Evolutionary conservation across 2,113 vertebrate genomes (phyloP), one percentile per base, ranked within the genome.

Genomic region (Tupaia tana): DNA sequence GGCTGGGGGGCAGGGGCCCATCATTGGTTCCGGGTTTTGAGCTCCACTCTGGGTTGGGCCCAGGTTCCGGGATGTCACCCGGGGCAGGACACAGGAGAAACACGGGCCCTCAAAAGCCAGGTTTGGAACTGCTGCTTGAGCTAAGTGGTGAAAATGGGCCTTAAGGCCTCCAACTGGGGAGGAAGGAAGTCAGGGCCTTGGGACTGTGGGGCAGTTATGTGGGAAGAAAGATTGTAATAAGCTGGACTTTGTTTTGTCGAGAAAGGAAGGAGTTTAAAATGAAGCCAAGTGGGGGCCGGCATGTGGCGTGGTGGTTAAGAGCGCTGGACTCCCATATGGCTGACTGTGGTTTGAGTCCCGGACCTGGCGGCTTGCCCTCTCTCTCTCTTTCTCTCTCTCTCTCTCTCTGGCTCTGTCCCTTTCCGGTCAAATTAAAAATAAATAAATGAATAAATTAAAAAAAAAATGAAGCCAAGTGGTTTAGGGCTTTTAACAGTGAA

Each of bases 81-180:
- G 34, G 78, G 63, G 34, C 29, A 7, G 59, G 74, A 9, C 25
- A 9, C 59, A 0, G 64, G 78, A 14, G 16, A 25, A n/a, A 43
- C 43, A 43, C 5, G 9, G 27, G 18, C 12, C 9, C 69, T 20
- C 24, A 5, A 3, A n/a, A 34, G 2, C 20, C 25, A 0, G 61
- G 19, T 24, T 1, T 25, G 81, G n/a, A 14, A 14, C 56, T 11
- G 22, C 3, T 2, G 20, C 31, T 19, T 1, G 61, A 52, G 70
- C 18, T 8, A 14, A 43, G 54, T 18, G 66, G 61, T 73, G 85
- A 19, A n/a, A 25, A n/a, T 9, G 4, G 25, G 18, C 71, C 12
- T 22, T 52, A 25, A 34, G 52, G 1, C 19, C 59, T 22, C 54
- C 0, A 7, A 14, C 19, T 18, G 16, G 3, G 19, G 22, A 2